Evolutionary conservation across 2,797 vertebrate genomes (phyloP).

Genomic region (Pygocentrus nattereri): DNA sequence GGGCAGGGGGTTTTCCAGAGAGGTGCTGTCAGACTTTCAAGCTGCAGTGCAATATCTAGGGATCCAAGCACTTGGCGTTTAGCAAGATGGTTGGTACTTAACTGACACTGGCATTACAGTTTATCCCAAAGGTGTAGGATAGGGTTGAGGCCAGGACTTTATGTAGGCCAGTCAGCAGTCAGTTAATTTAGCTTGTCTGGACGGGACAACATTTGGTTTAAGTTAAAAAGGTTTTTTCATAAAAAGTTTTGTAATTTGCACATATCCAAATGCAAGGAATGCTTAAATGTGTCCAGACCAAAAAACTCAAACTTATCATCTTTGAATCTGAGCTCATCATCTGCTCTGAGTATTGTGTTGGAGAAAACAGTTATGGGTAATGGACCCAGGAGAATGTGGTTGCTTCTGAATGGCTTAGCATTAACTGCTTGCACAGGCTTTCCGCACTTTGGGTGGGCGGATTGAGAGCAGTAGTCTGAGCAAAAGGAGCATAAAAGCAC

Average conservation of each 20-base stretch:
- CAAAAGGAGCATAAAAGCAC: background rate
- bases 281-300: background rate
- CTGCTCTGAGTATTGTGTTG: background rate
- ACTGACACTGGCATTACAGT: too few relatives aligned
- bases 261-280: background rate
- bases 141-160: too few relatives aligned
- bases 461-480: background rate
- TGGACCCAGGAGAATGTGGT: constrained; percentile 8
- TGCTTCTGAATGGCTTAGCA: background rate
- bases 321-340: background rate
- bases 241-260: background rate
- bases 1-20: too few relatives aligned
- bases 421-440: background rate
- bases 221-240: background rate
- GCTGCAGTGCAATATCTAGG: too few relatives aligned
- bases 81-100: too few relatives aligned
- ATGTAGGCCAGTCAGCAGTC: too few relatives aligned
- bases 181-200: too few relatives aligned
- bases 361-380: background rate
- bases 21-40: too few relatives aligned
- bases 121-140: too few relatives aligned
- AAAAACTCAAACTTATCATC: background rate
- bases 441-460: background rate
- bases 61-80: too few relatives aligned
- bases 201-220: too few relatives aligned